Evolutionary conservation across 2,797 vertebrate species (phyloP).

Genomic region (Artibeus jamaicensis): DNA sequence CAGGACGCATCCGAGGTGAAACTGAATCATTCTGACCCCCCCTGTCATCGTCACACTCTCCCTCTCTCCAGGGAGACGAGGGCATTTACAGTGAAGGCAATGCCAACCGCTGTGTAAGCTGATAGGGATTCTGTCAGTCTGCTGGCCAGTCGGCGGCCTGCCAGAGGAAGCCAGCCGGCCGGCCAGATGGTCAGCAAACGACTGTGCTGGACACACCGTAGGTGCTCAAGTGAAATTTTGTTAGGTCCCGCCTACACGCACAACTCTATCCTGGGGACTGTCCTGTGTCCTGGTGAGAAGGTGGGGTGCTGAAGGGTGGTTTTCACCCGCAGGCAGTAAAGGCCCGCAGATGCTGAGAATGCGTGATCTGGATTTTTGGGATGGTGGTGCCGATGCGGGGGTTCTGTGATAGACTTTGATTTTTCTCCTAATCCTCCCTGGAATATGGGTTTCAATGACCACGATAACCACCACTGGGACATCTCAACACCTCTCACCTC

Average conservation of each 20-base stretch:
- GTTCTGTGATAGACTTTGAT: background rate
- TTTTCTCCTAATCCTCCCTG: background rate
- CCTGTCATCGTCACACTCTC: background rate
- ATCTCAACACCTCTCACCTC: background rate
- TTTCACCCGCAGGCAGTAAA: background rate
- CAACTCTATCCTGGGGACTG: background rate
- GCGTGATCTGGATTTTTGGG: background rate
- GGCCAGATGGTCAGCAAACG: background rate
- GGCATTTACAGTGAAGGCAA: slow-evolving; percentile 1
- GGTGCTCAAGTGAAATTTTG: background rate
- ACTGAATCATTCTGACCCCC: slow-evolving; percentile 36
- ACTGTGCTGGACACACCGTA: slow-evolving; percentile 29
- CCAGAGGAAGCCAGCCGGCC: background rate
- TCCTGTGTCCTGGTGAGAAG: background rate
- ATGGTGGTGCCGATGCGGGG: background rate
- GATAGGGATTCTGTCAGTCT: background rate
- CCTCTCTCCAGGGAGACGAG: slow-evolving; percentile 15
- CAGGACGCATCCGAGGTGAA: background rate
- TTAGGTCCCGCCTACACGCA: background rate
- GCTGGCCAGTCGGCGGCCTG: background rate
- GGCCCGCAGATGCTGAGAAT: background rate
- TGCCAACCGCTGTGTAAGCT: background rate
- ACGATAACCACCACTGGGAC: background rate
- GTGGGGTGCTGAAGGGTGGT: background rate
- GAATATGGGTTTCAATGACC: background rate